A percentile compares a stretch with the other conserved stretches of the same genome.
Conservation (phyloP, 2,888 invertebrate genomes). For the Stenodera caucasica region DNA sequence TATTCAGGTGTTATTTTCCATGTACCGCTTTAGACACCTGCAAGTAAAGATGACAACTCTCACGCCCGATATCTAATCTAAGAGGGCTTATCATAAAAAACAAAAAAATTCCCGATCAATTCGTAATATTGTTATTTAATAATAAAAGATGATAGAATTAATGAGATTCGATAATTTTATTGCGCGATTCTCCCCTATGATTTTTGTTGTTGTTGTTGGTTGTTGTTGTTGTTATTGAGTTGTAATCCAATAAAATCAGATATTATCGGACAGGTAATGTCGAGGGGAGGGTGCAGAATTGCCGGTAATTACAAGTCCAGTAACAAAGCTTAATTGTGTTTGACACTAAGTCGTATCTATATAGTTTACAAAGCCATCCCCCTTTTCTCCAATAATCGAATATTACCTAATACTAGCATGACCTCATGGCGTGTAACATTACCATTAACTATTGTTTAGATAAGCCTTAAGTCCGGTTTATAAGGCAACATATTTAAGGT, state of each 20-base stretch:
- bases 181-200: background rate
- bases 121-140: no score
- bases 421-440: constrained; percentile 50
- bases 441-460: constrained; percentile 49
- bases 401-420: constrained; percentile 49
- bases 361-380: constrained; percentile 30
- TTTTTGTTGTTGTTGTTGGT: background rate
- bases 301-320: constrained; percentile 34
- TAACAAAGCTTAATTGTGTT: constrained; percentile 45
- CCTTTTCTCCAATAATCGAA: constrained; percentile 48
- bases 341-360: constrained; percentile 46
- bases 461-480: constrained; percentile 27
- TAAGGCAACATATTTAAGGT: constrained; percentile 1
- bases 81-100: constrained; percentile 3
- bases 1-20: constrained; percentile 35
- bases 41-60: constrained; percentile 31
- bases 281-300: constrained; percentile 12
- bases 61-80: constrained; percentile 25
- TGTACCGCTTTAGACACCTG: constrained; percentile 30
- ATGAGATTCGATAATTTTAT: no score
- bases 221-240: constrained; percentile 11
- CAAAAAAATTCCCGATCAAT: constrained; percentile 5
- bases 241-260: constrained; percentile 37
- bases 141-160: no score
- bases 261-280: constrained; percentile 37